Evolutionary conservation across 2,888 invertebrate species (phyloP), one percentile per base, ranked within the genome.

Genomic region (Nineta flava): DNA sequence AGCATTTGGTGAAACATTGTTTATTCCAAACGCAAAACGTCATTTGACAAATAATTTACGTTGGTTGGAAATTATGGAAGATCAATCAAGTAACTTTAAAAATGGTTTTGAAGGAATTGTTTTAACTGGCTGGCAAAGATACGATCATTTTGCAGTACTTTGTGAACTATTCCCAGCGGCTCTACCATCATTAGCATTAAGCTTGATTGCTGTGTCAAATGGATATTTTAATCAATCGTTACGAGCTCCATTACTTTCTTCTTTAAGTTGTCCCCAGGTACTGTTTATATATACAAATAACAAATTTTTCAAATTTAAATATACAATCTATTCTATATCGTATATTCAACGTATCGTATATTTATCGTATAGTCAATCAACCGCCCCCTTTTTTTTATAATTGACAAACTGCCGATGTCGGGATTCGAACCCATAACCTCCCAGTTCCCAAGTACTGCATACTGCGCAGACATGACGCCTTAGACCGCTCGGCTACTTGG

Each of bases 21-120:
- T 77, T 56, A 71, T 82, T 52, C 81, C 82, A 5, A 78, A 81
- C 52, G 71, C 79, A 13, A 73, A 75, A 55, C 69, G 79, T 45
- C 83, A 83, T 63, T 65, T 83, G 47, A 81, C 83, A 59, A 83
- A 83, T 60, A 81, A 81, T 59, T 65, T 81, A 52, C 69, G 78
- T 47, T 83, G 83, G 83, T 60, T 81, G 53, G 76, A 79, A 47
- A 75, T 78, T 2, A 85, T 80, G 69, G 68, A 70, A 2, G 72
- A 73, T 53, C 77, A 79, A 61, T 67, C 69, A 1, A 65, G 68
- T 1, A 67, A 71, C 55, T 77, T 75, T 57, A 67, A 67, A 48
- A 61, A 64, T 7, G 72, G 71, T 19, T 69, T 77, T 51, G 61
- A 67, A 21, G 78, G 78, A 2, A 68, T 77, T 47, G 73, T 66